phyloP scores from a whole-genome alignment of 1,140 invertebrate genomes.

The Acromyrmex echinatior region DNA sequence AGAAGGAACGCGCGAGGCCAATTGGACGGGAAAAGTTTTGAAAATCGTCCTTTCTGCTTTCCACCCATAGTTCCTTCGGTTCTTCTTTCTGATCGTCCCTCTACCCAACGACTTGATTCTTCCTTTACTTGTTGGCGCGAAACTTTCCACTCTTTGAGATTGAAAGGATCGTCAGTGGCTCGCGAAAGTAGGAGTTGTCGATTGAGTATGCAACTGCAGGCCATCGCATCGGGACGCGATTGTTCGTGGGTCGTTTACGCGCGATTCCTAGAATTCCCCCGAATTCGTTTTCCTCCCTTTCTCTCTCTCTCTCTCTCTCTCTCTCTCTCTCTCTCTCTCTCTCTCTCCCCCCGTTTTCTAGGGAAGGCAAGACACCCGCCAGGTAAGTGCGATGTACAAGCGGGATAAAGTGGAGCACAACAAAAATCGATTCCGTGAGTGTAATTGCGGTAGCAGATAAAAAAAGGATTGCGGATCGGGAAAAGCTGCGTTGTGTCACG shows the following conservation, averaged over 20 bases:
- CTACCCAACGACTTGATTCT: conserved; percentile 32
- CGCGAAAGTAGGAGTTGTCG: conserved; percentile 33
- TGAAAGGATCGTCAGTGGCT: conserved; percentile 49
- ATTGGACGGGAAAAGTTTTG: conserved; percentile 66
- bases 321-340: background rate
- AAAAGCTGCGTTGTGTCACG: background rate
- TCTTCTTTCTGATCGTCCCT: conserved; percentile 34
- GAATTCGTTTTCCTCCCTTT: background rate
- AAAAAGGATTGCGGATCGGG: conserved; percentile 3
- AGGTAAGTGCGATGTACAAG: background rate
- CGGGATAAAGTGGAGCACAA: background rate
- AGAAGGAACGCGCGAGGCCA: conserved; percentile 33
- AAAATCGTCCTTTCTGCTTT: background rate
- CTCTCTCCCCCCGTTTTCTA: background rate
- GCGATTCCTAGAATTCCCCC: background rate
- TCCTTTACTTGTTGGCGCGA: conserved; percentile 52
- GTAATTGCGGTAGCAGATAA: conserved; percentile 11
- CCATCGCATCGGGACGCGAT: conserved; percentile 33
- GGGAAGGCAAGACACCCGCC: background rate
- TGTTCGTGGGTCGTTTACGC: conserved; percentile 36
- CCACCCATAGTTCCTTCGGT: conserved; percentile 13
- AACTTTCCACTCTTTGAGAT: conserved; percentile 58
- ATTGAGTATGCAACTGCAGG: conserved; percentile 52
- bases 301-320: background rate
- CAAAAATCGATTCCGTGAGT: conserved; percentile 21